phyloP scores from a whole-genome alignment of 2,888 invertebrate species.

The Leptothorax acervorum region DNA sequence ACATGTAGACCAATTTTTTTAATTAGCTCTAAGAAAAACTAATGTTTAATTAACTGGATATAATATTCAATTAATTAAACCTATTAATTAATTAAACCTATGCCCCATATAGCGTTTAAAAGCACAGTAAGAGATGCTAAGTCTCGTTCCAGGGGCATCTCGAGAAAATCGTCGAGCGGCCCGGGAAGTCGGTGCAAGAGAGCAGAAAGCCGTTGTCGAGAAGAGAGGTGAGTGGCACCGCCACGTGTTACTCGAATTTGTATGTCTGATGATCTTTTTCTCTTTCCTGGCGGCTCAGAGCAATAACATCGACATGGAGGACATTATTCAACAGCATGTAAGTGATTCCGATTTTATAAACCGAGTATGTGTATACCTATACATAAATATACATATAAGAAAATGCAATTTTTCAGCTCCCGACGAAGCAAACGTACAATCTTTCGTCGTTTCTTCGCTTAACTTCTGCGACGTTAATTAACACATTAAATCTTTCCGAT shows the following conservation, averaged over 20 bases:
- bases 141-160: slow-evolving; percentile 90
- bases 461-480: not conserved
- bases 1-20: not conserved
- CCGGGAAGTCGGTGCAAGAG: slow-evolving; percentile 88
- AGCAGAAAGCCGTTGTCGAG: slow-evolving; percentile 86
- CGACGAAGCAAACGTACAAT: not conserved
- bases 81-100: not conserved
- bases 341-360: slow-evolving; percentile 70
- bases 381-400: not conserved
- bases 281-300: slow-evolving; percentile 84
- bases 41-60: not conserved
- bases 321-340: slow-evolving; percentile 88
- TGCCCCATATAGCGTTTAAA: not conserved
- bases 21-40: not conserved
- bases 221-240: slow-evolving; percentile 85
- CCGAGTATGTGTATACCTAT: not conserved
- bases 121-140: slow-evolving; percentile 48
- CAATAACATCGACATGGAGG: slow-evolving; percentile 89
- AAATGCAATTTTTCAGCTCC: slow-evolving; percentile 21
- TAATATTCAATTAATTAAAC: slow-evolving; percentile 1
- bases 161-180: slow-evolving; percentile 95
- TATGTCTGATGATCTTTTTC: slow-evolving; percentile 73
- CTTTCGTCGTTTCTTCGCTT: not conserved
- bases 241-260: slow-evolving; percentile 70
- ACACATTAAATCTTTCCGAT: not conserved